Conservation (phyloP, 2,888 invertebrate genomes). For the Agrenia bidenticulata region DNA sequence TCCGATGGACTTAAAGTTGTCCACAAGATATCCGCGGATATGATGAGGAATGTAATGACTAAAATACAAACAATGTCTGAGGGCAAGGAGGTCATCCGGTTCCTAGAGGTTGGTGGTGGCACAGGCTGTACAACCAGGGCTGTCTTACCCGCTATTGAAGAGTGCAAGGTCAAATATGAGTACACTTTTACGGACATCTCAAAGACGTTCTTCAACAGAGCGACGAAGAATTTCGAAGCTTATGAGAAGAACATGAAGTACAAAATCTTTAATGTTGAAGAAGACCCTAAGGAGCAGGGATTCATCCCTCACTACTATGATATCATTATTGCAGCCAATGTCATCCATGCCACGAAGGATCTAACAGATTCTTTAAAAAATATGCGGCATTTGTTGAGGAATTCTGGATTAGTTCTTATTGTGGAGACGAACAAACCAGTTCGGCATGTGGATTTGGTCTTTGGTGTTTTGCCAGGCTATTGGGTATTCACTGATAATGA, state of each 20-base stretch:
- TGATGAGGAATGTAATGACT: not conserved
- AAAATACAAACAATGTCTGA: not conserved
- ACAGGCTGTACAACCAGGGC: conserved; percentile 5
- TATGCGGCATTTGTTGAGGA: conserved; percentile 4
- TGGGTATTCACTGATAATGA: conserved; percentile 28
- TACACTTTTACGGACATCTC: conserved; percentile 21
- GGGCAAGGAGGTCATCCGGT: not conserved
- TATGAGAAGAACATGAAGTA: not conserved
- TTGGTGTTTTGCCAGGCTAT: conserved; percentile 23
- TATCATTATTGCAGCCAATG: not conserved
- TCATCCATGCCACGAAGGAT: conserved; percentile 16
- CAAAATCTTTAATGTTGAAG: conserved; percentile 11
- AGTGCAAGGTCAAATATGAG: conserved; percentile 2
- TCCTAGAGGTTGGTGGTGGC: conserved; percentile 16
- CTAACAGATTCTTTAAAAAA: not conserved
- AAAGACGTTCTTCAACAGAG: conserved; percentile 7
- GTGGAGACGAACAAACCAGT: conserved; percentile 9
- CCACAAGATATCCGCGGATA: not conserved
- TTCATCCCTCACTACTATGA: conserved; percentile 20
- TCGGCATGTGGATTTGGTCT: conserved; percentile 9
- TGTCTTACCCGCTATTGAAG: conserved; percentile 3
- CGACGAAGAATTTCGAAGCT: conserved; percentile 14
- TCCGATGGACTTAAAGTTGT: not conserved
- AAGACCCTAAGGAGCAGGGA: conserved; percentile 14
- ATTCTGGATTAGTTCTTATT: not conserved